phyloP scores from a whole-genome alignment of 2,888 invertebrate species.

The Rhyacophila evoluta region DNA sequence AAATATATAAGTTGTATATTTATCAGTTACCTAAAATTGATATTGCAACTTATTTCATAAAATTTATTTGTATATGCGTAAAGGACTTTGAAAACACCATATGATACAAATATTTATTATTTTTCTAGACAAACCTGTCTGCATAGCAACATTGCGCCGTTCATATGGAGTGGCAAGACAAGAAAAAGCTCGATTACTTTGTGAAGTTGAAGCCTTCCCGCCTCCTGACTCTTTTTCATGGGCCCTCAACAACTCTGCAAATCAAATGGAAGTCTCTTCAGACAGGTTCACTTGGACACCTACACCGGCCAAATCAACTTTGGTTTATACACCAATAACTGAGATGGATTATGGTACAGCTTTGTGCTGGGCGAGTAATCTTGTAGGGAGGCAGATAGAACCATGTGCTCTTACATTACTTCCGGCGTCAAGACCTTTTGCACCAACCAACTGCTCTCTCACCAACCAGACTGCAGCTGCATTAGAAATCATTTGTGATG shows the following conservation, averaged over 20 bases:
- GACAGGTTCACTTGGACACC: conserved; percentile 68
- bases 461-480: conserved; percentile 84
- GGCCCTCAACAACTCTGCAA: conserved; percentile 91
- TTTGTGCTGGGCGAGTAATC: conserved; percentile 80
- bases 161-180: conserved; percentile 88
- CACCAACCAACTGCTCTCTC: conserved; percentile 81
- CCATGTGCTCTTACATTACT: conserved; percentile 82
- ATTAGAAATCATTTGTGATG: conserved; percentile 77
- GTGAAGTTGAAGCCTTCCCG: conserved; percentile 89
- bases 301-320: conserved; percentile 72
- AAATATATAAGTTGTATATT: no score
- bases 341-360: conserved; percentile 83
- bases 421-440: conserved; percentile 82
- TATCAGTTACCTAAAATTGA: no score
- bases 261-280: conserved; percentile 79
- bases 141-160: conserved; percentile 78
- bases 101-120: no score
- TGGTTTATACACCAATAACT: conserved; percentile 81
- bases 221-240: conserved; percentile 86
- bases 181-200: conserved; percentile 82
- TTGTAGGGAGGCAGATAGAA: conserved; percentile 78
- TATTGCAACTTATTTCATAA: no score
- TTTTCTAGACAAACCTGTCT: conserved; percentile 84
- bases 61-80: no score
- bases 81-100: no score